Percentiles rank a stretch among this genome's conserved stretches.
phyloP scores from a whole-genome alignment of 2,113 vertebrate genomes.

The Misgurnus mizolepis region DNA sequence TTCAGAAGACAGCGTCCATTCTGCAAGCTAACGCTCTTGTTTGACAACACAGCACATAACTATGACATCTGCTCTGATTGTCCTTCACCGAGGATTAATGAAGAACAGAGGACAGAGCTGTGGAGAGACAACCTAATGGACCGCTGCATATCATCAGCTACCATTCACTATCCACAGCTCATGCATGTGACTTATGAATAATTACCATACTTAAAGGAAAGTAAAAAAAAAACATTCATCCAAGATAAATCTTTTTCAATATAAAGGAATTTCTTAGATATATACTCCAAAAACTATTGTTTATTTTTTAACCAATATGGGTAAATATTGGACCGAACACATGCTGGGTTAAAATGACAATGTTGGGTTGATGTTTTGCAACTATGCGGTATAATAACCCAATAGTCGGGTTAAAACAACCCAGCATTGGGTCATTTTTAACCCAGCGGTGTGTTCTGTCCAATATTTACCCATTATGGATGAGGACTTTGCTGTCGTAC shows the following conservation, averaged over 20 bases:
- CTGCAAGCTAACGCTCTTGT: neutral
- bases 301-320: too few relatives aligned
- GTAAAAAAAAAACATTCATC: slow-evolving; percentile 41
- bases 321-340: too few relatives aligned
- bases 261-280: slow-evolving; percentile 10
- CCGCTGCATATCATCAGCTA: neutral
- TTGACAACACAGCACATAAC: slow-evolving; percentile 3
- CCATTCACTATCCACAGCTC: slow-evolving; percentile 10
- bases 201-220: slow-evolving; percentile 37
- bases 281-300: too few relatives aligned
- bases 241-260: slow-evolving; percentile 5
- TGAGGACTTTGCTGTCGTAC: too few relatives aligned
- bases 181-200: slow-evolving; percentile 46
- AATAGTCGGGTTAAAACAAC: neutral
- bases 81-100: neutral
- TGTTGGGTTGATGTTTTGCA: too few relatives aligned
- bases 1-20: neutral
- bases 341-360: too few relatives aligned
- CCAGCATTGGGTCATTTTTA: too few relatives aligned
- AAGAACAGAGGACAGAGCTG: slow-evolving; percentile 9
- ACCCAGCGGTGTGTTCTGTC: too few relatives aligned
- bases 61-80: neutral
- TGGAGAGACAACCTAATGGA: slow-evolving; percentile 38
- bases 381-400: too few relatives aligned
- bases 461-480: too few relatives aligned